Evolutionary conservation across 2,888 invertebrate species (phyloP).

Genomic region (Sphaerophoria rueppellii): DNA sequence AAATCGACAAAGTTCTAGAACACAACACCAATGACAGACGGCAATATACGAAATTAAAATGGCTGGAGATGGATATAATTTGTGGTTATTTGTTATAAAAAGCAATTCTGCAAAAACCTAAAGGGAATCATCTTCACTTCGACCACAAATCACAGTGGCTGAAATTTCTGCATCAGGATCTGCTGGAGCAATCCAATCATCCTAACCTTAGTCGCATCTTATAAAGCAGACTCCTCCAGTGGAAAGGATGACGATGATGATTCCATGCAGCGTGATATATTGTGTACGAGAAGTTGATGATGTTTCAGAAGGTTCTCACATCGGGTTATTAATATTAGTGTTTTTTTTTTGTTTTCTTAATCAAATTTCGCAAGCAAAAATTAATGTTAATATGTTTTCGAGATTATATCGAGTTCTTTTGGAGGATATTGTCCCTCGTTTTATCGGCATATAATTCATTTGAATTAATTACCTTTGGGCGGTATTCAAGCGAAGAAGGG

Average conservation of each 20-base stretch:
- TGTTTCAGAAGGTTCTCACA: constrained; percentile 59
- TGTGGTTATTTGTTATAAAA: constrained; percentile 44
- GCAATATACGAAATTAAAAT: constrained; percentile 56
- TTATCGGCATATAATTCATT: constrained; percentile 61
- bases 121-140: constrained; percentile 30
- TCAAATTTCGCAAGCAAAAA: constrained; percentile 34
- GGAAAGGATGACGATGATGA: constrained; percentile 43
- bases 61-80: constrained; percentile 57
- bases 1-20: constrained; percentile 3
- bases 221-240: constrained; percentile 11
- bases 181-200: not conserved
- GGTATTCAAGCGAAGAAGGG: constrained; percentile 48
- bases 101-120: not conserved
- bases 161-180: constrained; percentile 41
- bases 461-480: constrained; percentile 64
- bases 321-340: constrained; percentile 12
- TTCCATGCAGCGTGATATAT: constrained; percentile 73
- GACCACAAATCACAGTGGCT: constrained; percentile 28
- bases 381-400: constrained; percentile 3
- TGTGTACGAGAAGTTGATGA: constrained; percentile 65
- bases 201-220: not conserved
- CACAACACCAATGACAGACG: constrained; percentile 14
- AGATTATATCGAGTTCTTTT: constrained; percentile 46
- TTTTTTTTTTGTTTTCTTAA: constrained; percentile 9
- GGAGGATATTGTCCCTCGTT: constrained; percentile 22